phyloP scores from a whole-genome alignment of 2,113 vertebrate genomes.

The Dipodomys ordii region DNA sequence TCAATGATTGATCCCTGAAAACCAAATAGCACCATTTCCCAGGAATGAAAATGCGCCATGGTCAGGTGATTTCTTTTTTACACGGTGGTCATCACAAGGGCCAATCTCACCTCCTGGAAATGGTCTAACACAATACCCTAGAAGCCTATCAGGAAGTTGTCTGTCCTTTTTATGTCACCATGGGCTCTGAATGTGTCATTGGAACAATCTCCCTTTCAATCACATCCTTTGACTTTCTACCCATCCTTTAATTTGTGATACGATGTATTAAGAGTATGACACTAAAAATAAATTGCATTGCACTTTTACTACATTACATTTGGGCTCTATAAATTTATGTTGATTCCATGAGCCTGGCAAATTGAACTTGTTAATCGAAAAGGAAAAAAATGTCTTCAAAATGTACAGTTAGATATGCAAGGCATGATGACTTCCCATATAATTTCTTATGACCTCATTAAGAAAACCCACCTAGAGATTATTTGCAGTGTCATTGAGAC shows the following conservation, averaged over 20 bases:
- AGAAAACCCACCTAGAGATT: background rate
- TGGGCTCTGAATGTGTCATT: background rate
- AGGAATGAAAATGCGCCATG: background rate
- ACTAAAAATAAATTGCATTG: background rate
- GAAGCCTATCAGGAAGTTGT: background rate
- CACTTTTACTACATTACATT: background rate
- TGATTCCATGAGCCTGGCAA: background rate
- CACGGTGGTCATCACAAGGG: background rate
- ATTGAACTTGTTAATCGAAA: background rate
- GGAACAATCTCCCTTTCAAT: background rate
- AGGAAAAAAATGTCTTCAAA: background rate
- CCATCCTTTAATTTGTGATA: constrained; percentile 23
- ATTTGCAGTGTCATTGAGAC: background rate
- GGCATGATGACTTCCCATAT: background rate
- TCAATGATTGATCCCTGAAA: background rate
- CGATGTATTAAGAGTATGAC: background rate
- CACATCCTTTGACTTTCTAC: background rate
- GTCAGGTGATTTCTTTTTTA: background rate
- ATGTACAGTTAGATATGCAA: background rate
- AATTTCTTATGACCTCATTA: constrained; percentile 1
- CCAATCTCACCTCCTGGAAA: background rate
- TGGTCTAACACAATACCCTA: background rate
- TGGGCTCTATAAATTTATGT: background rate
- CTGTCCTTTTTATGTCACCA: background rate
- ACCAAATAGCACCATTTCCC: background rate